Evolutionary conservation across 2,113 vertebrate species (phyloP).

Genomic region (Podocnemis expansa): DNA sequence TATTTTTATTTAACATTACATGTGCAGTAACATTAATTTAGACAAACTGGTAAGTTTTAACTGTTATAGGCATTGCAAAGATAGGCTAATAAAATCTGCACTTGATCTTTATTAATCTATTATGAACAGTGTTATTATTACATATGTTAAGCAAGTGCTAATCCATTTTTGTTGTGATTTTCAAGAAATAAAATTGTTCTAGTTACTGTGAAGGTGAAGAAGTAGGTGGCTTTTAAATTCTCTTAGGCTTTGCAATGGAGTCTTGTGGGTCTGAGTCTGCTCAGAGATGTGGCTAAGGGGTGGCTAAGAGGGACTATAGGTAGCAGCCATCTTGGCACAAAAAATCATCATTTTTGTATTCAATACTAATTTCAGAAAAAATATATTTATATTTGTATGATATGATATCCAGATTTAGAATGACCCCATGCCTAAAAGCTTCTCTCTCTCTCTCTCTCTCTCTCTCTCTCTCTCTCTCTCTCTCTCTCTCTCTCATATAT

Average conservation of each 20-base stretch:
- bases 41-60: constrained; percentile 48
- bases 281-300: background rate
- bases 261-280: background rate
- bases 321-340: background rate
- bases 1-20: constrained; percentile 1
- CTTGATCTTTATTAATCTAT: constrained; percentile 49
- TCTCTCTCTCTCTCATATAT: background rate
- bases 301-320: background rate
- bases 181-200: constrained; percentile 41
- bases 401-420: background rate
- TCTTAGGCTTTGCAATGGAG: background rate
- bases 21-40: constrained; percentile 3
- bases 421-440: background rate
- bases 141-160: constrained; percentile 38
- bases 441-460: background rate
- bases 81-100: constrained; percentile 47
- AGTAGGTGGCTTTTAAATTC: background rate
- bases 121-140: constrained; percentile 44
- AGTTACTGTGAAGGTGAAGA: background rate
- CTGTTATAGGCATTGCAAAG: constrained; percentile 19
- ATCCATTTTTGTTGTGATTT: constrained; percentile 45
- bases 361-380: background rate
- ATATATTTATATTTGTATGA: background rate
- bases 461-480: background rate
- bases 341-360: background rate